Evolutionary conservation across 2,113 vertebrate species (phyloP), one percentile per base, ranked within the genome.

Genomic region (Hippocampus zosterae): DNA sequence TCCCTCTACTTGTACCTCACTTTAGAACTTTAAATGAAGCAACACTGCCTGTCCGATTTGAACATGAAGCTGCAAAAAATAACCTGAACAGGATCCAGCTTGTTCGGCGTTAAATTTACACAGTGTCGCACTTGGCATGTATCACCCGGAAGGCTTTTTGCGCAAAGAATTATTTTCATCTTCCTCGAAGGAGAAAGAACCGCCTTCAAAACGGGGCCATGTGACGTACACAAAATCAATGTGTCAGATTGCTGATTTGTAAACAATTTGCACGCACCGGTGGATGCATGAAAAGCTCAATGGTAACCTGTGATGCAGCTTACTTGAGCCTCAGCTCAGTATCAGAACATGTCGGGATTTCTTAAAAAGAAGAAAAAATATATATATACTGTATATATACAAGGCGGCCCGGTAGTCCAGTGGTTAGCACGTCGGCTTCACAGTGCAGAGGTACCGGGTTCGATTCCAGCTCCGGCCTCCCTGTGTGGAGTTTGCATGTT

Each of bases 21-120:
- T 72, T 84, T 42, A 67, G 59, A 57, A 2, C 21, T 62, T 48
- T 78, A 57, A 74, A 73, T 62, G 71, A 78, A 67, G 61, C 61
- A 44, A 12, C 65, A 59, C 19, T n/a, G 67, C 57, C 61, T 68
- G 15, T 69, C 23, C 37, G 62, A 71, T 55, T 65, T 68, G 11
- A 59, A 69, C 70, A 23, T 65, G 41, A 48, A 56, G 46, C 61
- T 65, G 62, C 53, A 66, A 65, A 65, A 84, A 76, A 78, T 70
- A 78, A 68, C 64, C 37, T 50, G 29, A 65, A 64, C 0, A 1
- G 0, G 23, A 71, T 16, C 21, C 46, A 1, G 37, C 42, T 46
- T 46, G n/a, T 46, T 46, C 23, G 23, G 2, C 15, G n/a, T 44
- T 25, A 16, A 46, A 65, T 25, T 46, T 65, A 16, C 23, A 33